Evolutionary conservation across 2,797 vertebrate species (phyloP).

Genomic region (Microctenopoma lineatum): DNA sequence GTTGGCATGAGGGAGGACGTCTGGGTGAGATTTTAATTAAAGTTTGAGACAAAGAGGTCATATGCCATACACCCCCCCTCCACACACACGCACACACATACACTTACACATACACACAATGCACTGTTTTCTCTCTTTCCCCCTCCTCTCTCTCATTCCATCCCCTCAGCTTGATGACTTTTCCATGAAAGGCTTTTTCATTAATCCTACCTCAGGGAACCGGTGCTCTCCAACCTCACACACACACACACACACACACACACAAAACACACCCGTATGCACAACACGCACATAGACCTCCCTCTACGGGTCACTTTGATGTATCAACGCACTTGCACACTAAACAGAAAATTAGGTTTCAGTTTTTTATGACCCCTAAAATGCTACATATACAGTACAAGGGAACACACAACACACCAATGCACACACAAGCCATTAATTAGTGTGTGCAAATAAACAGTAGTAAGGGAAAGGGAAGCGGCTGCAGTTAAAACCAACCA

Average conservation of each 20-base stretch:
- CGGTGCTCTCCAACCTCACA: slow-evolving; percentile 82
- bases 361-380: slow-evolving; percentile 72
- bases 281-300: slow-evolving; percentile 62
- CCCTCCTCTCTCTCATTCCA: slow-evolving; percentile 81
- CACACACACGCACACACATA: slow-evolving; percentile 58
- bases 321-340: slow-evolving; percentile 81
- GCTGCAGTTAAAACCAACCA: slow-evolving; percentile 72
- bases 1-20: slow-evolving; percentile 85
- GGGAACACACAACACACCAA: slow-evolving; percentile 20
- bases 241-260: slow-evolving; percentile 64
- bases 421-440: slow-evolving; percentile 73
- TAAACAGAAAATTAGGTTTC: slow-evolving; percentile 81
- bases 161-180: slow-evolving; percentile 86
- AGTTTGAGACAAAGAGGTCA: slow-evolving; percentile 88
- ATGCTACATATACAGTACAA: slow-evolving; percentile 69
- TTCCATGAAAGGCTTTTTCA: slow-evolving; percentile 89
- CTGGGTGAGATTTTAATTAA: slow-evolving; percentile 89
- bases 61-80: slow-evolving; percentile 81
- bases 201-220: slow-evolving; percentile 87
- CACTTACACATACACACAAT: slow-evolving; percentile 67
- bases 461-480: slow-evolving; percentile 78
- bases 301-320: slow-evolving; percentile 82
- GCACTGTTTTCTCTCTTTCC: slow-evolving; percentile 76
- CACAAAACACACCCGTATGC: slow-evolving; percentile 40
- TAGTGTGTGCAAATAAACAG: slow-evolving; percentile 81